Percentiles rank a stretch among this genome's conserved stretches.
Evolutionary conservation across 2,113 vertebrate species (phyloP).

Genomic region (Dipodomys stephensi): DNA sequence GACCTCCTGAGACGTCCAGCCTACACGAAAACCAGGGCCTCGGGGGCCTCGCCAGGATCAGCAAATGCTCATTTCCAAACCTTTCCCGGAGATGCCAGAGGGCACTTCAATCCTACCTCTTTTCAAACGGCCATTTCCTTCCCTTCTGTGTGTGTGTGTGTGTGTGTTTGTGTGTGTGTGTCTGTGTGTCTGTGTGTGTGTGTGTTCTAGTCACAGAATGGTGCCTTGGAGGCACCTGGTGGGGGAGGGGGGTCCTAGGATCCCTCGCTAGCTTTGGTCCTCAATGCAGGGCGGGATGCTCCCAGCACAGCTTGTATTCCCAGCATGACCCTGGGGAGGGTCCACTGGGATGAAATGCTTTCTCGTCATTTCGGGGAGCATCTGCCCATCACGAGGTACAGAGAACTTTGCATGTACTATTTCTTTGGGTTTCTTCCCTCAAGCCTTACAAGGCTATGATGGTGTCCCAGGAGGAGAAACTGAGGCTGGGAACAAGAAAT

Average conservation of each 20-base stretch:
- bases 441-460: not conserved
- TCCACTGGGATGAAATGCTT: not conserved
- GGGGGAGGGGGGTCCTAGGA: no score
- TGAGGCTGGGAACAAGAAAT: not conserved
- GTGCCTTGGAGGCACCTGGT: not conserved
- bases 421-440: not conserved
- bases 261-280: not conserved
- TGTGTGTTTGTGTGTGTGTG: not conserved
- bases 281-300: not conserved
- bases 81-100: not conserved
- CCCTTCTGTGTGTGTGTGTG: not conserved
- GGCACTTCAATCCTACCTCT: not conserved
- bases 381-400: rapidly evolving
- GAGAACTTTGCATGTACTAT: not conserved
- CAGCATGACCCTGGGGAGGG: not conserved
- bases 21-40: not conserved
- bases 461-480: not conserved
- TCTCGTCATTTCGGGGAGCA: not conserved
- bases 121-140: not conserved
- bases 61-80: not conserved
- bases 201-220: not conserved
- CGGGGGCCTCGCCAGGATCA: not conserved
- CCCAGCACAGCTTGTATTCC: not conserved
- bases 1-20: not conserved
- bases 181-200: not conserved